Conservation (phyloP, 2,113 vertebrate genomes). For the Aviceda subcristata region DNA sequence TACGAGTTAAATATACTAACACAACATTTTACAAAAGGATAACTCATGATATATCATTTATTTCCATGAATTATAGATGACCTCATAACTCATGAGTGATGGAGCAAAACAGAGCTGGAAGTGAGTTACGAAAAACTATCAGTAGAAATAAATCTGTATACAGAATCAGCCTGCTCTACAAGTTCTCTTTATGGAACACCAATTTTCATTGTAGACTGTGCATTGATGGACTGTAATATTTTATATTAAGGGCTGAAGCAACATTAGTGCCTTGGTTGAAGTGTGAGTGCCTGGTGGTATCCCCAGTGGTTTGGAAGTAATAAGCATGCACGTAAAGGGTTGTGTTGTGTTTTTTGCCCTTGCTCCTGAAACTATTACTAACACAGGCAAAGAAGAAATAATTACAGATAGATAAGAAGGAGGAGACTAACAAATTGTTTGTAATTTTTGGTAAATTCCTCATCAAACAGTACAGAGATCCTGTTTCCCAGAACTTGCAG, state of each 20-base stretch:
- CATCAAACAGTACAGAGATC: not conserved
- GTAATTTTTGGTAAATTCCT: not conserved
- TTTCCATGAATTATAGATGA: slow-evolving; percentile 6
- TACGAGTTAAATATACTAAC: not conserved
- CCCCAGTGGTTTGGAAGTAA: not conserved
- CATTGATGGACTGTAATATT: not conserved
- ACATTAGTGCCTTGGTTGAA: not conserved
- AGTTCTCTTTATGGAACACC: not conserved
- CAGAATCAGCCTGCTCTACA: not conserved
- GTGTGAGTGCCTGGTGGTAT: not conserved
- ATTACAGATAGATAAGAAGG: not conserved
- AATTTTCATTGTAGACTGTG: not conserved
- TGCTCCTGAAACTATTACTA: not conserved
- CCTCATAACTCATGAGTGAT: slow-evolving; percentile 1
- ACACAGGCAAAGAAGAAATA: not conserved
- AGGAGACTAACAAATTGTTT: not conserved
- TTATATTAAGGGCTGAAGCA: not conserved
- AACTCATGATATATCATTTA: not conserved
- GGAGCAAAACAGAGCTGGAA: slow-evolving; percentile 12
- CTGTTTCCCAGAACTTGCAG: not conserved
- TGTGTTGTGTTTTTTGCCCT: not conserved
- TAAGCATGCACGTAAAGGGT: not conserved
- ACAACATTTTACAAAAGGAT: not conserved
- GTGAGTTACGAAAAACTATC: not conserved
- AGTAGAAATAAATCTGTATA: not conserved